These are phyloP conservation scores for Empidonax alnorum DNA, from an alignment of 2,113 vertebrate species.

Conservation along the genomic window DNA sequence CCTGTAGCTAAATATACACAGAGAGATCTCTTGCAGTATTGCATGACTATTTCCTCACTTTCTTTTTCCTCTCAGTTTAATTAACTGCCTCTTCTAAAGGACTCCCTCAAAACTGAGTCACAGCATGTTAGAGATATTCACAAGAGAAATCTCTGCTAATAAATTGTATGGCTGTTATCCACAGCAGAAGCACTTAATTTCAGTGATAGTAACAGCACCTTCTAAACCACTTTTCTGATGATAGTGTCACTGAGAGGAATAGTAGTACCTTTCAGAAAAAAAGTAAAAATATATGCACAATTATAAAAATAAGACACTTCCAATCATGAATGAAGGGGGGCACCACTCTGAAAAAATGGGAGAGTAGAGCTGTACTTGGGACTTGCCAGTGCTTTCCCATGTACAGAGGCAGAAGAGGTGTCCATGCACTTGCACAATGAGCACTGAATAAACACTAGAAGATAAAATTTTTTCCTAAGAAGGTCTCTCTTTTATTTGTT, in stretches of 20 bases:
- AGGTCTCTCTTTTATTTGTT: neutral
- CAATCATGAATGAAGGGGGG: neutral
- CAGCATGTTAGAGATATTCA: neutral
- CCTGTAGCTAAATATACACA: neutral
- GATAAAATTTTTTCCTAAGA: neutral
- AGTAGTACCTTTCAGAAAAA: neutral
- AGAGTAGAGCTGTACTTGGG: neutral
- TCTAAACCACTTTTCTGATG: neutral
- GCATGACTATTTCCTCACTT: neutral
- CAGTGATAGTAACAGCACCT: neutral
- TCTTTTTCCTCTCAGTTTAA: neutral
- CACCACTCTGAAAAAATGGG: neutral
- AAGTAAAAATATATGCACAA: neutral
- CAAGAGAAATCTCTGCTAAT: neutral
- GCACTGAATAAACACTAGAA: neutral
- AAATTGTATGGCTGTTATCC: neutral
- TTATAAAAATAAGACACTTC: neutral
- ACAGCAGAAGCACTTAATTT: neutral
- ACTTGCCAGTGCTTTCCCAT: neutral
- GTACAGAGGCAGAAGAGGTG: neutral
- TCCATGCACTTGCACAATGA: neutral
- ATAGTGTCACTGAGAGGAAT: neutral
- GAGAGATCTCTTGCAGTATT: neutral
- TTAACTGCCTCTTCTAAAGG: neutral
- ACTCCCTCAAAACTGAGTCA: neutral